Conservation (phyloP, 2,113 vertebrate genomes). For the Sinocyclocheilus anshuiensis region DNA sequence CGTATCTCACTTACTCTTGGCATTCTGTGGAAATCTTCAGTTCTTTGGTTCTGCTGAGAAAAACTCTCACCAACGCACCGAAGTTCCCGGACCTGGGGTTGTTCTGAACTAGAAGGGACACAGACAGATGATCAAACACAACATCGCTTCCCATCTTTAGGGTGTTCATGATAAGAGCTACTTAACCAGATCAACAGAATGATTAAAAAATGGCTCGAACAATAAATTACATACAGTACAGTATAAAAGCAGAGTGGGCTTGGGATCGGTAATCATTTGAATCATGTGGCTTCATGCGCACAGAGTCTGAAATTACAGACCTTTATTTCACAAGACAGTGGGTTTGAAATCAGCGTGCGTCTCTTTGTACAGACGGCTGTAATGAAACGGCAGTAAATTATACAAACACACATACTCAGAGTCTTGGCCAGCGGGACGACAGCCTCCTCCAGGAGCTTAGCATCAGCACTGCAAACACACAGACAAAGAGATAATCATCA, state of each 20-base stretch:
- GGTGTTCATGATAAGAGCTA: neutral
- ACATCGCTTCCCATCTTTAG: neutral
- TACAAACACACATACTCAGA: slow-evolving; percentile 79
- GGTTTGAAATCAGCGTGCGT: slow-evolving; percentile 1
- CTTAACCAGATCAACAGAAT: neutral
- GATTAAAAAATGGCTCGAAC: neutral
- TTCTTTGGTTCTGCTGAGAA: slow-evolving; percentile 96
- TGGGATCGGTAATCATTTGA: slow-evolving; percentile 1
- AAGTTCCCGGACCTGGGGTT: slow-evolving; percentile 96
- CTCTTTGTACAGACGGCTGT: neutral
- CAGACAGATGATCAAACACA: neutral
- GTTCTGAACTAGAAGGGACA: slow-evolving; percentile 85
- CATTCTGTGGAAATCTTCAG: slow-evolving; percentile 98
- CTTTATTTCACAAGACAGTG: slow-evolving; percentile 11
- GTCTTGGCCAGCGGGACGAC: slow-evolving; percentile 88
- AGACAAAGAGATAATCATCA: neutral
- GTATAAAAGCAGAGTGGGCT: neutral
- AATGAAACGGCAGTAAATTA: slow-evolving; percentile 6
- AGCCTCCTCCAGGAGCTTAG: slow-evolving; percentile 91
- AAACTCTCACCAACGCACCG: slow-evolving; percentile 87
- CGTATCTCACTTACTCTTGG: slow-evolving; percentile 86
- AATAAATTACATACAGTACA: slow-evolving; percentile 3
- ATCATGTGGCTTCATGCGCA: slow-evolving; percentile 2
- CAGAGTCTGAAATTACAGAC: slow-evolving; percentile 1
- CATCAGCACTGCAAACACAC: slow-evolving; percentile 80